A percentile compares a stretch with the other conserved stretches of the same genome.
phyloP scores from a whole-genome alignment of 2,113 vertebrate genomes.

The Ptilorrhoa leucosticta region DNA sequence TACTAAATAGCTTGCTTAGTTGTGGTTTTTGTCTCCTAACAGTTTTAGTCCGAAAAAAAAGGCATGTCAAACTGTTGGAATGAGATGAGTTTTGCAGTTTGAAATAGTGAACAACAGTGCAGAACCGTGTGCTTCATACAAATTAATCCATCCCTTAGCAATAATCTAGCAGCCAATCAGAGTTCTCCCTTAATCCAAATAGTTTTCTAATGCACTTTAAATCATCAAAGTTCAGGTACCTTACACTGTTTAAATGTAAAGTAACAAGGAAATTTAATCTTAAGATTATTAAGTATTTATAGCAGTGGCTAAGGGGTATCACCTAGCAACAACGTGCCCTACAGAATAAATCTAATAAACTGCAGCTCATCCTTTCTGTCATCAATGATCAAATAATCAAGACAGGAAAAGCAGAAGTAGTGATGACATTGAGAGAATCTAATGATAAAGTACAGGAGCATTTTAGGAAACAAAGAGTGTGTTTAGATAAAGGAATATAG shows the following conservation, averaged over 20 bases:
- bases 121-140: slow-evolving; percentile 29
- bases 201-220: slow-evolving; percentile 56
- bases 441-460: slow-evolving; percentile 8
- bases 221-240: slow-evolving; percentile 47
- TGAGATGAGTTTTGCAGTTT: slow-evolving; percentile 56
- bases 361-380: slow-evolving; percentile 19
- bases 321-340: slow-evolving; percentile 49
- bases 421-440: slow-evolving; percentile 30
- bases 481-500: background rate
- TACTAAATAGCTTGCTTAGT: slow-evolving; percentile 58
- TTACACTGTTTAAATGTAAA: slow-evolving; percentile 61
- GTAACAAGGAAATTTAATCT: slow-evolving; percentile 64
- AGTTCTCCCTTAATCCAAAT: slow-evolving; percentile 53
- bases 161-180: slow-evolving; percentile 67
- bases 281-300: slow-evolving; percentile 64
- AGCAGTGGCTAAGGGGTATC: slow-evolving; percentile 19
- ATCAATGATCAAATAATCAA: slow-evolving; percentile 56
- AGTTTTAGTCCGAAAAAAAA: slow-evolving; percentile 38
- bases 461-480: slow-evolving; percentile 26
- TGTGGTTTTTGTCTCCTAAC: slow-evolving; percentile 43
- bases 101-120: slow-evolving; percentile 53
- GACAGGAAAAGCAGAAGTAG: background rate
- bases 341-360: slow-evolving; percentile 51
- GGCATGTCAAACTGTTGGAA: slow-evolving; percentile 1
- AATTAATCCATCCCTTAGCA: slow-evolving; percentile 60